Evolutionary conservation across 2,113 vertebrate genomes (phyloP), one percentile per base, ranked within the genome.

Genomic region (Murina feae): DNA sequence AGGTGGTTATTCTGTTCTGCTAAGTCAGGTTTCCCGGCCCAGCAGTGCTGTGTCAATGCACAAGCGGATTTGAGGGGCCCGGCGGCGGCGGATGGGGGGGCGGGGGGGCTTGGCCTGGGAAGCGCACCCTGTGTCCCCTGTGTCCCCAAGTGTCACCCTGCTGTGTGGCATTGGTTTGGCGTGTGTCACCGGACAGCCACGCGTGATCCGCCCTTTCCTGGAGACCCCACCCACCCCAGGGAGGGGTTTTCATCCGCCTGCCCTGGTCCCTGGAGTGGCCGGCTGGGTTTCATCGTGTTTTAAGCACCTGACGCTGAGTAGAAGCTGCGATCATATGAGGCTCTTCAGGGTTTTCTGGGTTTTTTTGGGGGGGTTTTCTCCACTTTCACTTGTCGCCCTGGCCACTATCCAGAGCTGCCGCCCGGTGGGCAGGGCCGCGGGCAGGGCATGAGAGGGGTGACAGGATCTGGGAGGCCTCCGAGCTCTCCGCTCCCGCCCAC

Each of bases 171-270:
- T 32, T 25, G n/a, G 23, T 12, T 6, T 4, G 53, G 47, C 69
- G 0, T 9, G 18, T 9, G 69, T n/a, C 74, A 23, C 9, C 2
- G 3, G 1, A 49, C 84, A 5, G 20, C 20, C 71, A n/a, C 5
- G 0, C 0, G 4, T 0, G 0, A 32, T 76, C 65, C 0, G 0
- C 1, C 2, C 12, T 13, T 25, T 5, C 39, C 8, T 0, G 13
- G 0, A 2, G 0, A 11, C 4, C 30, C 82, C 47, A 0, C 21
- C 2, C 2, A 2, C 28, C 8, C 0, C 18, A 60, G 21, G 32
- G 11, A 16, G 5, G 5, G 72, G 20, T 58, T 51, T 20, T 20
- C 79, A 0, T 13, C 51, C 14, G 6, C 63, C 9, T 4, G 9
- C 28, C 6, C 39, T 0, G 14, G 39, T 25, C 65, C 16, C n/a